Conservation (phyloP, 2,113 vertebrate species). For the Rhinoptilus africanus region DNA sequence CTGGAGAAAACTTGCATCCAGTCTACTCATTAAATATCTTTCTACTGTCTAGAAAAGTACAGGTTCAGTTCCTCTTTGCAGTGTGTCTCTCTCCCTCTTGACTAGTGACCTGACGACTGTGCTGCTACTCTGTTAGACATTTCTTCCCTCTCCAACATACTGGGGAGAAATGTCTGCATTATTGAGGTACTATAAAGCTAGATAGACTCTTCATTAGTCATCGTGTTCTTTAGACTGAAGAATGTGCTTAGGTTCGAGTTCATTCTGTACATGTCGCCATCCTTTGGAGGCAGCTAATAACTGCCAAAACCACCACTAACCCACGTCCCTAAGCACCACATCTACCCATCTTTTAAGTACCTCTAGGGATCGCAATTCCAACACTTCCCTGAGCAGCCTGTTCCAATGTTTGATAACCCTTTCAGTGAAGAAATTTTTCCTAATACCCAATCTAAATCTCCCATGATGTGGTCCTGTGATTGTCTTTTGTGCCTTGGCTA, state of each 20-base stretch:
- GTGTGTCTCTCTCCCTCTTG: not conserved
- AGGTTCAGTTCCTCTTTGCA: not conserved
- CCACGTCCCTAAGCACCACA: too few relatives aligned
- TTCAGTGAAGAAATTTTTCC: too few relatives aligned
- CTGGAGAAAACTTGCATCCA: not conserved
- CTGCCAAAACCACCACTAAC: too few relatives aligned
- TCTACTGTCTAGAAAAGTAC: not conserved
- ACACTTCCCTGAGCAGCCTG: too few relatives aligned
- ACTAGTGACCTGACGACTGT: not conserved
- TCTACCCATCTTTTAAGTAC: too few relatives aligned
- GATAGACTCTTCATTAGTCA: not conserved
- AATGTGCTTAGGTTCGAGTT: not conserved
- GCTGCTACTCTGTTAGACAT: not conserved
- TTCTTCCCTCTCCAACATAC: not conserved
- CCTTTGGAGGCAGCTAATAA: not conserved
- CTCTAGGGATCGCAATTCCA: too few relatives aligned
- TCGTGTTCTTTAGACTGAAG: not conserved
- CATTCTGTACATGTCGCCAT: not conserved
- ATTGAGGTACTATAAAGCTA: not conserved
- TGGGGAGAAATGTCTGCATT: not conserved
- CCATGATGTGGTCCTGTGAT: not conserved
- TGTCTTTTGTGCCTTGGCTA: not conserved
- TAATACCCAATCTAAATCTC: too few relatives aligned
- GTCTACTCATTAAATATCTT: not conserved
- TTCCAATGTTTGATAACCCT: too few relatives aligned